Conservation (phyloP, 2,113 vertebrate genomes). For the Oreocharis arfaki region DNA sequence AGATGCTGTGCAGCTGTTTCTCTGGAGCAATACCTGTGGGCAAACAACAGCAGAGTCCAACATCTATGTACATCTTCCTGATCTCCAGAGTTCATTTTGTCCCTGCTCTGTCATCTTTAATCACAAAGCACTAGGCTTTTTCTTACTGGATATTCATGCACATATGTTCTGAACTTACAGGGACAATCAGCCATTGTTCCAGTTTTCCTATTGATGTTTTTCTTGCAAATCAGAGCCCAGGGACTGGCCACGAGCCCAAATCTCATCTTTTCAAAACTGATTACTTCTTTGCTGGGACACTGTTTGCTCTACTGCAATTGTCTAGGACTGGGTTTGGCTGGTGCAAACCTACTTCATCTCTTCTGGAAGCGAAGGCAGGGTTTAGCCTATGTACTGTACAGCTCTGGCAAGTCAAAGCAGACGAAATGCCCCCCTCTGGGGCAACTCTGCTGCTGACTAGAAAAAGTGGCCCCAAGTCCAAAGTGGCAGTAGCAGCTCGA, state of each 20-base stretch:
- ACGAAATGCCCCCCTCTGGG: background rate
- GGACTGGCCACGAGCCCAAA: constrained; percentile 54
- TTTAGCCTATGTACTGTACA: background rate
- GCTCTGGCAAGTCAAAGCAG: background rate
- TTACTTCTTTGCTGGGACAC: constrained; percentile 5
- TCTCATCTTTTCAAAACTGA: constrained; percentile 29
- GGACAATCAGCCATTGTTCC: constrained; percentile 34
- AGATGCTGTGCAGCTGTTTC: constrained; percentile 72
- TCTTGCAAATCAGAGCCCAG: constrained; percentile 4
- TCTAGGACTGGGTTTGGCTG: background rate
- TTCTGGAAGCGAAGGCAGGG: background rate
- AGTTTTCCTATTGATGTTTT: background rate
- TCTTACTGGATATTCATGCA: constrained; percentile 35
- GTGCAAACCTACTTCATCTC: background rate
- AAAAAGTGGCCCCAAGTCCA: background rate
- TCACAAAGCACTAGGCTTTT: constrained; percentile 53
- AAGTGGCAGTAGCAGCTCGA: background rate
- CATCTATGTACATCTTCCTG: constrained; percentile 23
- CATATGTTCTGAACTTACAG: constrained; percentile 54
- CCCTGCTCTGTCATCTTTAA: constrained; percentile 63
- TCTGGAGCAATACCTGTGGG: constrained; percentile 65
- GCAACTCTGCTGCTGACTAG: background rate
- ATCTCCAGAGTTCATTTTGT: constrained; percentile 59
- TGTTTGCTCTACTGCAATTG: background rate
- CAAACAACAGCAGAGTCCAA: constrained; percentile 41